These are phyloP conservation scores for Hippocampus guttulatus DNA, from an alignment of 2,113 vertebrate genomes.

Conservation along the genomic window DNA sequence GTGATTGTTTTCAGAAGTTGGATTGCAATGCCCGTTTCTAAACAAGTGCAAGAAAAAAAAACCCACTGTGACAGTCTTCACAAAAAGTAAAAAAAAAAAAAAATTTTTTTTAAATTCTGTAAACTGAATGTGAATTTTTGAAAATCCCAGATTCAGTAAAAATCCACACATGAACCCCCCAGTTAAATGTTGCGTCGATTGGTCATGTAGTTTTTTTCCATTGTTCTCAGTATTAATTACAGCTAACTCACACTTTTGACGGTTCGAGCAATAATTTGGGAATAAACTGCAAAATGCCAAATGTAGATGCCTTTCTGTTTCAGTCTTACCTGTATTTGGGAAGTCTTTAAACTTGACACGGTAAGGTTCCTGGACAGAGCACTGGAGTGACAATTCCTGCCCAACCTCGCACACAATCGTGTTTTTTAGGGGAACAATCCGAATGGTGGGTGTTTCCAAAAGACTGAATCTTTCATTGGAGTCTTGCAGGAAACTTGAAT, in stretches of 20 bases:
- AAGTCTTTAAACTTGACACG: rapidly evolving
- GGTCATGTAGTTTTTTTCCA: background rate
- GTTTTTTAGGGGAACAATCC: background rate
- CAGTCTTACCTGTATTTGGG: background rate
- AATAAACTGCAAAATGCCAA: background rate
- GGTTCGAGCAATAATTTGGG: background rate
- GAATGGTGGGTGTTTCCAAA: background rate
- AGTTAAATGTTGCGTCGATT: background rate
- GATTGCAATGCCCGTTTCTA: rapidly evolving
- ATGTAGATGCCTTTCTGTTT: background rate
- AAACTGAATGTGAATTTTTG: background rate
- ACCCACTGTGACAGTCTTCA: background rate
- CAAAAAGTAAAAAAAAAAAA: background rate
- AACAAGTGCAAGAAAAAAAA: background rate
- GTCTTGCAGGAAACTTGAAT: background rate
- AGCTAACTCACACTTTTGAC: background rate
- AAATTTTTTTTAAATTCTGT: too few relatives aligned
- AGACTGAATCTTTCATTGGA: rapidly evolving
- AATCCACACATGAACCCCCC: background rate
- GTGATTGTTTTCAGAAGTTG: rapidly evolving
- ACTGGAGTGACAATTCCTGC: rapidly evolving
- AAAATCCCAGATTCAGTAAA: background rate
- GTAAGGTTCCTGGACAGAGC: conserved; percentile 18
- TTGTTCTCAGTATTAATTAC: background rate
- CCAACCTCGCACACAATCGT: rapidly evolving